Percentiles rank a stretch among this genome's conserved stretches.
Conservation (phyloP, 35 echinoderm and acorn worm genomes). For the Patiria miniata region DNA sequence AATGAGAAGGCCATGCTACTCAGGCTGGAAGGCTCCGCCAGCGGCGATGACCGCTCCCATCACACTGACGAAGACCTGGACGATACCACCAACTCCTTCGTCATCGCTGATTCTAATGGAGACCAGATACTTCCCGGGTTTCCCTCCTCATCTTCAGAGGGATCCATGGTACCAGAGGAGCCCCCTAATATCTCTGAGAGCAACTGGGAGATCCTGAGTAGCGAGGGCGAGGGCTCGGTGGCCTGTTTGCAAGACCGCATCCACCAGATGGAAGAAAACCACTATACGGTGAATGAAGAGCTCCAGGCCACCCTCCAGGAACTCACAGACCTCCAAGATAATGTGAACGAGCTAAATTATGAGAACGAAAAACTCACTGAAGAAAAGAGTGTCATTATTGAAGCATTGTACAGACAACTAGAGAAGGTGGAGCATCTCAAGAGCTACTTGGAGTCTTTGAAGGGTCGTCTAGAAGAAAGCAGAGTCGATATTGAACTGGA, state of each 20-base stretch:
- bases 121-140: slow-evolving; percentile 72
- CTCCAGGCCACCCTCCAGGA: slow-evolving; percentile 95
- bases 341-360: slow-evolving; percentile 64
- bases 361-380: slow-evolving; percentile 92
- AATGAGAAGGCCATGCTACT: slow-evolving; percentile 84
- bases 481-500: slow-evolving; percentile 64
- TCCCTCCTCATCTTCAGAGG: slow-evolving; percentile 83
- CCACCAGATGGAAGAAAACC: slow-evolving; percentile 99
- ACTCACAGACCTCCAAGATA: slow-evolving; percentile 89
- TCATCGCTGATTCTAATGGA: slow-evolving; percentile 73
- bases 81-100: slow-evolving; percentile 46
- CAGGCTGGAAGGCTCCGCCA: slow-evolving; percentile 49
- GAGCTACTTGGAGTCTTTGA: slow-evolving; percentile 49
- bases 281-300: slow-evolving; percentile 98
- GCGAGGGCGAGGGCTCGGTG: slow-evolving; percentile 94
- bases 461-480: slow-evolving; percentile 58
- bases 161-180: slow-evolving; percentile 59
- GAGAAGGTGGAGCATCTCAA: slow-evolving; percentile 74
- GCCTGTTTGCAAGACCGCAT: slow-evolving; percentile 96
- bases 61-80: slow-evolving; percentile 32
- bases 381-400: slow-evolving; percentile 79
- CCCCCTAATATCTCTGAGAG: slow-evolving; percentile 57
- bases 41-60: slow-evolving; percentile 20
- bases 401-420: slow-evolving; percentile 71
- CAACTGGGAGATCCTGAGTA: slow-evolving; percentile 97